These are phyloP conservation scores for Tyrannus savana DNA, from an alignment of 2,113 vertebrate species.

Conservation along the genomic window DNA sequence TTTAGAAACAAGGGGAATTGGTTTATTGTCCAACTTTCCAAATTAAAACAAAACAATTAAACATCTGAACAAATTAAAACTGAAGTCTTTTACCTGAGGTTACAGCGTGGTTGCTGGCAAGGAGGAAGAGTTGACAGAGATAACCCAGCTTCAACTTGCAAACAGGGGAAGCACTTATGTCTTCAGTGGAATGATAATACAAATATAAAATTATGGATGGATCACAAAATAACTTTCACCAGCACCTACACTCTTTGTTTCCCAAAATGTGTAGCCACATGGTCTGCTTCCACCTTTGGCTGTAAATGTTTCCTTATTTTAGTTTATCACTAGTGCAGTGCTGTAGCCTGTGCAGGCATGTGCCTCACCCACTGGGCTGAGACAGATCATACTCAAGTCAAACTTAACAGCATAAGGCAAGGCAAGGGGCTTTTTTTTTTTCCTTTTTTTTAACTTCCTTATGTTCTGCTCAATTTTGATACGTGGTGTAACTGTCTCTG, in stretches of 20 bases:
- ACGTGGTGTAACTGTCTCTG: conserved; percentile 20
- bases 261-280: rapidly evolving
- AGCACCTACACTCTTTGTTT: not conserved
- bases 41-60: not conserved
- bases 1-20: not conserved
- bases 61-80: not conserved
- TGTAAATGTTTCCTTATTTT: not conserved
- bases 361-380: not conserved
- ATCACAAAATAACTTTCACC: not conserved
- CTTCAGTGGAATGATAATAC: not conserved
- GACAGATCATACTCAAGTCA: not conserved
- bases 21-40: not conserved
- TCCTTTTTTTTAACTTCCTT: not conserved
- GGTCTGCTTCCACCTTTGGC: not conserved
- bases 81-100: not conserved
- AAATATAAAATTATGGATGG: not conserved
- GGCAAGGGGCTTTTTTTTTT: not conserved
- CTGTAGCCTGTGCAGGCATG: not conserved
- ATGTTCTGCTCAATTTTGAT: conserved; percentile 4
- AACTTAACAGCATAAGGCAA: not conserved
- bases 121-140: not conserved
- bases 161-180: rapidly evolving
- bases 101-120: not conserved
- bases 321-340: rapidly evolving
- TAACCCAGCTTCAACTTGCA: not conserved